A percentile compares a stretch with the other conserved stretches of the same genome.
Conservation (phyloP, 1,140 invertebrate genomes). For the Drosophila watanabei region DNA sequence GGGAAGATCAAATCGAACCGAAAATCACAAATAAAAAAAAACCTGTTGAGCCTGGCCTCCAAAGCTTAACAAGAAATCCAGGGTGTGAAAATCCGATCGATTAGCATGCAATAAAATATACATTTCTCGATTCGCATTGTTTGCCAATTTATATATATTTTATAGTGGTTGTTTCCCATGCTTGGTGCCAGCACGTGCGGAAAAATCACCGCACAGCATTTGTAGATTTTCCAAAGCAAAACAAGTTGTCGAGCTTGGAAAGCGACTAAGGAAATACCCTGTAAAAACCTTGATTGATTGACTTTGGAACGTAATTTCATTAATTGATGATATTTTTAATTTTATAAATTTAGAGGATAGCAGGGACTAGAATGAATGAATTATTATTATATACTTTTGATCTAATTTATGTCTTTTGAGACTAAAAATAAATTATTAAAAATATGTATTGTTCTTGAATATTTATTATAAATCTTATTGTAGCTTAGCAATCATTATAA, state of each 20-base stretch:
- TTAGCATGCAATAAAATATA: slow-evolving; percentile 48
- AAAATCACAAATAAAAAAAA: background rate
- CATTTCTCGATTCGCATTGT: slow-evolving; percentile 10
- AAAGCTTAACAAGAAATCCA: slow-evolving; percentile 25
- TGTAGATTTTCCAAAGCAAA: slow-evolving; percentile 22
- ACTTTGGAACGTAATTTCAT: background rate
- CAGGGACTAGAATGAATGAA: background rate
- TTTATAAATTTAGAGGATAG: background rate
- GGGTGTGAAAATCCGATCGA: slow-evolving; percentile 48
- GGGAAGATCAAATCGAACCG: slow-evolving; percentile 18
- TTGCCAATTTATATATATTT: background rate
- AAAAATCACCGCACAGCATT: slow-evolving; percentile 22
- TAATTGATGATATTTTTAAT: background rate
- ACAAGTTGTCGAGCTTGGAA: background rate
- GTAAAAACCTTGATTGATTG: background rate
- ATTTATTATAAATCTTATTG: background rate
- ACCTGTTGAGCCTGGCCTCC: slow-evolving; percentile 18
- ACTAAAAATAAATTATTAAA: background rate
- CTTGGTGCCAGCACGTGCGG: slow-evolving; percentile 47
- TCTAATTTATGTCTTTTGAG: background rate
- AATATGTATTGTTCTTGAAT: background rate
- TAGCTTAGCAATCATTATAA: too few species aligned
- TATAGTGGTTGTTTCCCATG: slow-evolving; percentile 22
- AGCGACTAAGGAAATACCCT: slow-evolving; percentile 12
- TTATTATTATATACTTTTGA: background rate